Evolutionary conservation across 2,888 invertebrate genomes (phyloP), one percentile per base, ranked within the genome.

Genomic region (Margaritifera margaritifera): DNA sequence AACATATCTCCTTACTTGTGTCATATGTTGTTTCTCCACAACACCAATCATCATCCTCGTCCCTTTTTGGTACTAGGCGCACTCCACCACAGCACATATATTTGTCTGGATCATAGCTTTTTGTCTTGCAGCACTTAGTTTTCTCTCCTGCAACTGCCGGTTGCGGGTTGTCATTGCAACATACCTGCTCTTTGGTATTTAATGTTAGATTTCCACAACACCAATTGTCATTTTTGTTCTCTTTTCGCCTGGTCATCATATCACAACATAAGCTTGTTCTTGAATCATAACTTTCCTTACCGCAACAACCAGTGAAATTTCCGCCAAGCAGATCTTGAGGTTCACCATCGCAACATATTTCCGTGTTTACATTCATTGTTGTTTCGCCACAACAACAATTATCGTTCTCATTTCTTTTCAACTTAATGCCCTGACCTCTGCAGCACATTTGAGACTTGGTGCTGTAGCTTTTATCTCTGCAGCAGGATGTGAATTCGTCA

Each of bases 1-100:
- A 74, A 53, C 74, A 74, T 8, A 74, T 52, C 55, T 74, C 71
- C 31, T 58, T 64, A 5, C 57, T 64, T 61, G 68, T 69, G 52
- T 74, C 64, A 42, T 71, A 68, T 54, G 74, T 74, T 6, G 63
- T 67, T 20, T 66, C 64, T 18, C 74, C 74, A 62, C 74, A 74
- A 25, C 71, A 71, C 74, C 74, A 74, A 27, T 74, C 71, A 61
- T 74, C 74, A 2, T 63, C 64, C 25, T 60, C 57, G 25, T 71
- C 67, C 25, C 62, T 18, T 27, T 74, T 74, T 61, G 57, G 63
- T 3, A 64, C 66, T 0, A 74, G 62, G 20, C 31, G 64, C 24
- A 50, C 55, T 6, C 74, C 74, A 58, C 69, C 68, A 71, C 74
- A 74, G 56, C 74, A 74, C 20, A 74, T 54, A 62, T 66, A 64